Evolutionary conservation across 2,113 vertebrate species (phyloP).

Genomic region (Gnathonemus longibarbis): DNA sequence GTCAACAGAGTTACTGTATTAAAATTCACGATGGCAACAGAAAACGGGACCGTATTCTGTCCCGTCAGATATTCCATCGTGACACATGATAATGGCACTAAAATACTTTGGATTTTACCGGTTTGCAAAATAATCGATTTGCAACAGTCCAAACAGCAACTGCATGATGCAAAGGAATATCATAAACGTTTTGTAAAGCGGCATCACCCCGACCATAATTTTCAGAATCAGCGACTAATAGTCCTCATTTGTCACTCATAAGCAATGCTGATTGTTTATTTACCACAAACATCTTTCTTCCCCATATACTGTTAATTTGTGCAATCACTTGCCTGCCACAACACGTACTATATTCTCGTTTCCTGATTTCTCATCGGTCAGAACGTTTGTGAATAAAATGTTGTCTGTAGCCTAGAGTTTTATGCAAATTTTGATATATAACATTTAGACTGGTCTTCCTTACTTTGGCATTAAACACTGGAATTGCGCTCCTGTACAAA

Average conservation of each 20-base stretch:
- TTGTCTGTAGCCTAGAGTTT: background rate
- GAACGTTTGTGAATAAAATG: background rate
- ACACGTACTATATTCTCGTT: background rate
- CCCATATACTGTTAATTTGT: background rate
- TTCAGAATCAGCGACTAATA: background rate
- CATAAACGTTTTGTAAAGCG: background rate
- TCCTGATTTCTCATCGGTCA: background rate
- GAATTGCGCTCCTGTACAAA: background rate
- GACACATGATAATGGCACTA: background rate
- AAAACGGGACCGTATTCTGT: background rate
- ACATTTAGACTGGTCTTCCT: background rate
- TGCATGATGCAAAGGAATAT: background rate
- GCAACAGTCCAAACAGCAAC: background rate
- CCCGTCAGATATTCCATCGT: background rate
- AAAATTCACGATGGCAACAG: background rate
- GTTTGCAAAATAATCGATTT: background rate
- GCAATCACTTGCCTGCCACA: background rate
- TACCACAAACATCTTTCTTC: background rate
- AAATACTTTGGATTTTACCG: background rate
- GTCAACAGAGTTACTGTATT: background rate
- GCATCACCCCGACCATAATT: background rate
- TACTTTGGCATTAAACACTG: background rate
- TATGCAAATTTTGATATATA: background rate
- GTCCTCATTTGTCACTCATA: background rate
- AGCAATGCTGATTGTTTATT: background rate